phyloP scores from a whole-genome alignment of 2,888 invertebrate genomes.

The Acronicta alni region DNA sequence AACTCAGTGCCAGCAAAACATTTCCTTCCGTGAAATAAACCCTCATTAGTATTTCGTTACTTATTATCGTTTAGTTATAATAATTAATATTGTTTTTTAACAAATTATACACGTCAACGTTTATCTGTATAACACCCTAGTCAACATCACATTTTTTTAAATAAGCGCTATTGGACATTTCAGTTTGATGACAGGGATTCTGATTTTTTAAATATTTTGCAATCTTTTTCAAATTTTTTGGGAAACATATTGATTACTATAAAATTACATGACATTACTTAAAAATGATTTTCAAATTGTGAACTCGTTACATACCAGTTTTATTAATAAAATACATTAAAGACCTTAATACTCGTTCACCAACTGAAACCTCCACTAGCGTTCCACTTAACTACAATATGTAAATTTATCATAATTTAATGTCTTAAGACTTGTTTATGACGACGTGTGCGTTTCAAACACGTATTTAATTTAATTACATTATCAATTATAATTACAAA shows the following conservation, averaged over 20 bases:
- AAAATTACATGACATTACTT: too few relatives aligned
- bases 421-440: conserved; percentile 59
- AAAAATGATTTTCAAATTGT: too few relatives aligned
- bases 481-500: conserved; percentile 69
- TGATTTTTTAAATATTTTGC: background rate
- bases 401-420: conserved; percentile 57
- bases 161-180: conserved; percentile 64
- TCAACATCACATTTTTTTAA: conserved; percentile 86
- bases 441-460: conserved; percentile 87
- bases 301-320: background rate
- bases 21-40: conserved; percentile 52
- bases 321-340: too few relatives aligned
- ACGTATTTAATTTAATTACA: conserved; percentile 73
- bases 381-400: conserved; percentile 56
- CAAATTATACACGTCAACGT: conserved; percentile 84
- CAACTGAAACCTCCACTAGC: conserved; percentile 46
- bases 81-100: conserved; percentile 75
- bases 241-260: background rate
- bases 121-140: conserved; percentile 79
- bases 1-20: conserved; percentile 30
- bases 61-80: conserved; percentile 65
- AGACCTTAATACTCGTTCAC: background rate
- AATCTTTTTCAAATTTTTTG: background rate
- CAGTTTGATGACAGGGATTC: conserved; percentile 9
- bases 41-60: conserved; percentile 62